phyloP scores from a whole-genome alignment of 2,797 vertebrate species.

The Lagocephalus sceleratus region DNA sequence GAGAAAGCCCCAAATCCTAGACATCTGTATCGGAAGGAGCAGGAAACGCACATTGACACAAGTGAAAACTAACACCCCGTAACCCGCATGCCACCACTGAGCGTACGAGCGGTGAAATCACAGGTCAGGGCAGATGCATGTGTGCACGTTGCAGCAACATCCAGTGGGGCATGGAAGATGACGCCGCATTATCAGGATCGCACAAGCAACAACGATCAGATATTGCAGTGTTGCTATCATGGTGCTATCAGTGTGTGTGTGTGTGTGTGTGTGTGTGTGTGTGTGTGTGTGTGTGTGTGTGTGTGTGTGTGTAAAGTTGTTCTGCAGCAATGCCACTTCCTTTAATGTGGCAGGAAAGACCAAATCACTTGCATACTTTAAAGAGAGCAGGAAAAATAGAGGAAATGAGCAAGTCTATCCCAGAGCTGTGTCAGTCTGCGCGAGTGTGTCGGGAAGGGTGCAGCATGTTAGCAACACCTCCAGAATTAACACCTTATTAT shows the following conservation, averaged over 20 bases:
- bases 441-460: conserved; percentile 29
- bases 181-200: conserved; percentile 23
- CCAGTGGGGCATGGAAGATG: conserved; percentile 38
- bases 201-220: conserved; percentile 13
- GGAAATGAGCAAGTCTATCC: conserved; percentile 61
- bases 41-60: conserved; percentile 54
- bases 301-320: conserved; percentile 23
- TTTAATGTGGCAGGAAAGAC: conserved; percentile 38
- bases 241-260: not conserved
- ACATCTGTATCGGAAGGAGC: conserved; percentile 49
- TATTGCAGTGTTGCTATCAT: not conserved
- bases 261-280: not conserved
- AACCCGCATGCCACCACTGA: conserved; percentile 6
- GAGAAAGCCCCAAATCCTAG: conserved; percentile 48
- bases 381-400: conserved; percentile 34
- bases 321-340: conserved; percentile 10
- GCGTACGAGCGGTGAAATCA: conserved; percentile 14
- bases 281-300: not conserved
- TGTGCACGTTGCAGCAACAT: conserved; percentile 27
- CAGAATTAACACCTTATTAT: conserved; percentile 66
- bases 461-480: conserved; percentile 57
- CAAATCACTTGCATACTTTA: conserved; percentile 56
- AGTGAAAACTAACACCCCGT: conserved; percentile 46
- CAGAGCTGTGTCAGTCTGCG: conserved; percentile 33
- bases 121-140: conserved; percentile 29